Evolutionary conservation across 1,140 invertebrate genomes (phyloP).

Genomic region (Samia ricini): DNA sequence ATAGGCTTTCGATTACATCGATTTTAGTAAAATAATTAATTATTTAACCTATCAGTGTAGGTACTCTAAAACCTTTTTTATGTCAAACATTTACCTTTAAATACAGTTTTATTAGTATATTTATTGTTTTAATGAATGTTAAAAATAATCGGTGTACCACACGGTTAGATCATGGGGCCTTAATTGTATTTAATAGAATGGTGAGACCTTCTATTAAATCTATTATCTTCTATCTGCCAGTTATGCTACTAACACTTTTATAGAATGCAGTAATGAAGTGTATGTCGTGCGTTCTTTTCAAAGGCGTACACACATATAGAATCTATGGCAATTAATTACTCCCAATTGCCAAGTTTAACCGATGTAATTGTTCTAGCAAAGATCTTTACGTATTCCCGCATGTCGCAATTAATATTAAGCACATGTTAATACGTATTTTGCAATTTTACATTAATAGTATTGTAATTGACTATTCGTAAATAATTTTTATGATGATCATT

Average conservation of each 20-base stretch:
- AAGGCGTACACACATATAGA: not conserved
- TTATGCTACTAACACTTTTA: too few relatives aligned
- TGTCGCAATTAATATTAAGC: not conserved
- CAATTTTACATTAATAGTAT: not conserved
- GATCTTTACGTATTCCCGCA: not conserved
- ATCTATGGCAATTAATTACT: not conserved
- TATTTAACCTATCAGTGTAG: too few relatives aligned
- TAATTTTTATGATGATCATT: not conserved
- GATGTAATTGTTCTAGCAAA: not conserved
- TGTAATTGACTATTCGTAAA: not conserved
- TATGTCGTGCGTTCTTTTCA: not conserved
- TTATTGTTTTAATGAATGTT: not conserved
- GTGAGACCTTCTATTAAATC: too few relatives aligned
- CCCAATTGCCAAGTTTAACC: not conserved
- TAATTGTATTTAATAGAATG: too few relatives aligned
- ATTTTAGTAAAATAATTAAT: too few relatives aligned
- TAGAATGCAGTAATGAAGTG: not conserved
- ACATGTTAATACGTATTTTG: not conserved
- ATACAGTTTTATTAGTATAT: too few relatives aligned
- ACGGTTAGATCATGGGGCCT: not conserved
- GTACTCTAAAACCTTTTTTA: too few relatives aligned
- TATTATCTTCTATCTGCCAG: too few relatives aligned
- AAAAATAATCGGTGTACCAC: not conserved
- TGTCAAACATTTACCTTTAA: too few relatives aligned
- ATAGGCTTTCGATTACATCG: too few relatives aligned